Conservation (phyloP, 2,888 invertebrate genomes). For the Campoletis raptor region DNA sequence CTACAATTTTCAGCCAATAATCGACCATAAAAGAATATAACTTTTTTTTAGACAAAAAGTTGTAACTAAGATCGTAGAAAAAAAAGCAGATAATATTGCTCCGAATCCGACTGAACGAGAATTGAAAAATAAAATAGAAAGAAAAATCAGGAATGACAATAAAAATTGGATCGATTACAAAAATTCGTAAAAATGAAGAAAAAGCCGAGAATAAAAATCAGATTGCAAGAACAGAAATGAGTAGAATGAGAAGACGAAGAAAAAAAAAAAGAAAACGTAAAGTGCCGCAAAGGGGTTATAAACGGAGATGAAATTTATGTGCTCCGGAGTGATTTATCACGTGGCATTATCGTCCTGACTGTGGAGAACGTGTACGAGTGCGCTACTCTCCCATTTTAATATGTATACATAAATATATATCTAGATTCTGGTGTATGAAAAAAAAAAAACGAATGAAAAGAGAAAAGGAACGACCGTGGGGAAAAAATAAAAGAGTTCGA, state of each 20-base stretch:
- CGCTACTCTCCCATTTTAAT: conserved; percentile 46
- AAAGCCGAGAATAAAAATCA: neutral
- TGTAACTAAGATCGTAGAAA: conserved; percentile 24
- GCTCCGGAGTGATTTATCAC: conserved; percentile 61
- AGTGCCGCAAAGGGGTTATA: conserved; percentile 37
- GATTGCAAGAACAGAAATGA: conserved; percentile 17
- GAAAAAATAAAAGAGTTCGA: conserved; percentile 26
- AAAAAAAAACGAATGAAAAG: conserved; percentile 23
- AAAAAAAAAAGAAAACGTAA: neutral
- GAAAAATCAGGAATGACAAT: neutral
- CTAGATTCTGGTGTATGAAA: conserved; percentile 8
- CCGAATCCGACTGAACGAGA: conserved; percentile 7
- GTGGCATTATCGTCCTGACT: conserved; percentile 60
- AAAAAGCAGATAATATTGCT: conserved; percentile 6
- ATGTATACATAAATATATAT: conserved; percentile 28
- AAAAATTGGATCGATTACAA: neutral
- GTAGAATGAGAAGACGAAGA: conserved; percentile 12
- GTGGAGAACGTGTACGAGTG: conserved; percentile 60
- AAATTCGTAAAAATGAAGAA: conserved; percentile 1
- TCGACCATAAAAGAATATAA: neutral
- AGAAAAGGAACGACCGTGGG: conserved; percentile 2
- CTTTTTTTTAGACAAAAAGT: neutral
- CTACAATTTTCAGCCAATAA: conserved; percentile 28
- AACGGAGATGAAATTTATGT: conserved; percentile 64
- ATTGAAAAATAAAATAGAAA: neutral